Percentiles rank a stretch among this genome's conserved stretches.
phyloP scores from a whole-genome alignment of 1,140 invertebrate genomes.

The Hesperophylax magnus region DNA sequence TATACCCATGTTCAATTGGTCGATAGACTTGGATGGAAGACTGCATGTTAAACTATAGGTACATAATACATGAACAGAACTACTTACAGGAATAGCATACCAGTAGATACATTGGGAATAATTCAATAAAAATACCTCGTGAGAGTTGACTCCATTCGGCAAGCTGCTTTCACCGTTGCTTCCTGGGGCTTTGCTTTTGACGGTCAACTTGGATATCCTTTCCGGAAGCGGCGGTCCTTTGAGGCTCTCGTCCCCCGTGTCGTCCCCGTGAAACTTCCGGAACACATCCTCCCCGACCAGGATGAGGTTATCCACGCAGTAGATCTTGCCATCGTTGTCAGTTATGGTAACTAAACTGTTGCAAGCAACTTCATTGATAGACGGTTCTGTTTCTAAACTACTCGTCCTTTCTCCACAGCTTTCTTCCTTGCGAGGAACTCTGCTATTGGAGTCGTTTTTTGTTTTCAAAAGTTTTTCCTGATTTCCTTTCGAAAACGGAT shows the following conservation, averaged over 20 bases:
- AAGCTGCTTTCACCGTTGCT: background rate
- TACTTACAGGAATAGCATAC: too few species aligned
- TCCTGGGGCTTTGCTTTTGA: conserved; percentile 49
- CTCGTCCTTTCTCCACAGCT: too few species aligned
- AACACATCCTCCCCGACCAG: conserved; percentile 52
- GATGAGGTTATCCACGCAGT: conserved; percentile 55
- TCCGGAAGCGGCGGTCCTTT: conserved; percentile 7
- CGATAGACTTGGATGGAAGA: too few species aligned
- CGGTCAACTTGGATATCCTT: conserved; percentile 39
- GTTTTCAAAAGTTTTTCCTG: conserved; percentile 49
- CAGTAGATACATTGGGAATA: too few species aligned
- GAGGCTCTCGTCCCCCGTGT: conserved; percentile 8
- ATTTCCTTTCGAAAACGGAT: conserved; percentile 34
- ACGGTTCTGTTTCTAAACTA: background rate
- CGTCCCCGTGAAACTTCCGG: background rate
- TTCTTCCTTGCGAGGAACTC: conserved; percentile 2
- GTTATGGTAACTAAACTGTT: conserved; percentile 49
- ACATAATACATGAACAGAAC: too few species aligned
- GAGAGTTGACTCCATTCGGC: conserved; percentile 40
- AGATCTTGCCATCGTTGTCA: conserved; percentile 55
- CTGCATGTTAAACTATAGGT: too few species aligned
- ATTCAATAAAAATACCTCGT: conserved; percentile 37
- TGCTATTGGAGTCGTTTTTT: background rate
- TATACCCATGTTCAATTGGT: too few species aligned
- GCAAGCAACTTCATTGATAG: background rate